Evolutionary conservation across 2,113 vertebrate species (phyloP).

Genomic region (Agapornis roseicollis): DNA sequence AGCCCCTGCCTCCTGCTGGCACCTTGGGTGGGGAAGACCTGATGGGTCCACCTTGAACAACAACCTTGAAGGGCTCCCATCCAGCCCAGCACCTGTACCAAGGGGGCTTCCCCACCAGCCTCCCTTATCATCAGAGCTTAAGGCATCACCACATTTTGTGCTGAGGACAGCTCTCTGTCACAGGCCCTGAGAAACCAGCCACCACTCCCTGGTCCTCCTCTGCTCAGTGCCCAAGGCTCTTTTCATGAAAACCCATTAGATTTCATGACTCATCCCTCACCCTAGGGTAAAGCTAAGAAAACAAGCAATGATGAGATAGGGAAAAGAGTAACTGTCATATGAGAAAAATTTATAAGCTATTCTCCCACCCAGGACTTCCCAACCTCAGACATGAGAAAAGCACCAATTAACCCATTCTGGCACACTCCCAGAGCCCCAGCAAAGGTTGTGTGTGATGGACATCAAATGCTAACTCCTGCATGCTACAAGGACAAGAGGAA

Average conservation of each 20-base stretch:
- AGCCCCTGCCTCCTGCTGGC: background rate
- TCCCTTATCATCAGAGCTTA: background rate
- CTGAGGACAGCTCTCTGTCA: fast-evolving
- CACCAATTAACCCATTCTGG: background rate
- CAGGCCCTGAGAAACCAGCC: background rate
- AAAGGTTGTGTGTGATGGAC: background rate
- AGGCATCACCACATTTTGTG: background rate
- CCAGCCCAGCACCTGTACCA: background rate
- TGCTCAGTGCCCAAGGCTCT: background rate
- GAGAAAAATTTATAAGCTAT: background rate
- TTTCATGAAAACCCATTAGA: constrained; percentile 56
- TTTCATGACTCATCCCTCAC: constrained; percentile 42
- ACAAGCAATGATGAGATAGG: background rate
- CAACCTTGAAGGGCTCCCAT: background rate
- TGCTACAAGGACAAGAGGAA: background rate
- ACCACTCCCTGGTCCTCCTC: background rate
- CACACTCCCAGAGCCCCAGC: background rate
- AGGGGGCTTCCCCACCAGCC: background rate
- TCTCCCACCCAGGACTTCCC: background rate
- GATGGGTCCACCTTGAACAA: background rate
- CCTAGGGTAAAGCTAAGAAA: background rate
- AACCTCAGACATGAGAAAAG: background rate
- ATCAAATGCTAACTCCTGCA: background rate
- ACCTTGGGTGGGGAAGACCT: background rate
- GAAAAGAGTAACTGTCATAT: background rate